These are phyloP conservation scores for Hyperoplus immaculatus DNA, from an alignment of 2,797 vertebrate genomes.

Conservation along the genomic window DNA sequence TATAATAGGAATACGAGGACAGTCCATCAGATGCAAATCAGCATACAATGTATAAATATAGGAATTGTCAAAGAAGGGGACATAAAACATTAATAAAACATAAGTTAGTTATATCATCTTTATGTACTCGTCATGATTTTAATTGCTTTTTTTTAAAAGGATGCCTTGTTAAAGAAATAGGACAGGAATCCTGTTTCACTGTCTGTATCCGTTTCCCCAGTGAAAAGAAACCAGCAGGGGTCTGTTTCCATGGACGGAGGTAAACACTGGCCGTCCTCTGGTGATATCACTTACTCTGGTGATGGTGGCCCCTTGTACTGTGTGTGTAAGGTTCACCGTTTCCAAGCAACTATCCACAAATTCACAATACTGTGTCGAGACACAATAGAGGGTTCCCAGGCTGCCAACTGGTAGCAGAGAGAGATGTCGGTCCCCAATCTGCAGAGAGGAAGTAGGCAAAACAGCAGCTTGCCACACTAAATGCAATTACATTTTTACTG, in stretches of 20 bases:
- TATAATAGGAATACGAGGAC: neutral
- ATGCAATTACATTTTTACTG: neutral
- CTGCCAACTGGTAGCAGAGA: slow-evolving; percentile 32
- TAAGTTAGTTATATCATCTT: neutral
- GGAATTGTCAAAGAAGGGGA: neutral
- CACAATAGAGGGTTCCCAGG: slow-evolving; percentile 37
- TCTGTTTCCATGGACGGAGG: slow-evolving; percentile 69
- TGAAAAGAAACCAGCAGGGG: slow-evolving; percentile 53
- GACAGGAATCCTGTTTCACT: slow-evolving; percentile 56
- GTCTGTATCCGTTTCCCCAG: slow-evolving; percentile 30
- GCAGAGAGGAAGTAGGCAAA: neutral
- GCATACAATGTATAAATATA: neutral
- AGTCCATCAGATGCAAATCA: slow-evolving; percentile 9
- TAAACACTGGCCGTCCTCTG: slow-evolving; percentile 66
- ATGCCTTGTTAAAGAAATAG: slow-evolving; percentile 19
- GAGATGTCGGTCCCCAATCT: slow-evolving; percentile 7
- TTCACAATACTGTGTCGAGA: slow-evolving; percentile 45
- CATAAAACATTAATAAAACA: neutral
- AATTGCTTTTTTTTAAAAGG: neutral
- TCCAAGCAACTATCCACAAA: slow-evolving; percentile 68
- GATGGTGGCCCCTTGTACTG: slow-evolving; percentile 32
- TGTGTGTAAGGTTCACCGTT: slow-evolving; percentile 63
- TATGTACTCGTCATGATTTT: neutral
- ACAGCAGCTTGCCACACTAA: neutral
- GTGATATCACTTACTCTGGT: slow-evolving; percentile 65